A percentile compares a stretch with the other conserved stretches of the same genome.
Evolutionary conservation across 2,797 vertebrate species (phyloP).

Genomic region (Urophycis tenuis): DNA sequence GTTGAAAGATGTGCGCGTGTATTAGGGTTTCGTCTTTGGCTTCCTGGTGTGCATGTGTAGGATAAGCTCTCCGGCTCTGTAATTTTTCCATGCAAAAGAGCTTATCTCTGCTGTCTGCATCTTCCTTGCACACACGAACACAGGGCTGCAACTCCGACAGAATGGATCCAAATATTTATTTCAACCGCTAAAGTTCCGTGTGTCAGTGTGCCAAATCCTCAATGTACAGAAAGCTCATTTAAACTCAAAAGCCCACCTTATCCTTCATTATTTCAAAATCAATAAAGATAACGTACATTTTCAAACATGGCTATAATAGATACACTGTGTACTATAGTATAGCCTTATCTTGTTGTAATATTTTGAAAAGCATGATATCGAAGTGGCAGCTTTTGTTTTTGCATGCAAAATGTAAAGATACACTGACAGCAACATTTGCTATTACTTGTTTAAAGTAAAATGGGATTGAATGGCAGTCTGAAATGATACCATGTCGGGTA

Average conservation of each 20-base stretch:
- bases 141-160: slow-evolving; percentile 23
- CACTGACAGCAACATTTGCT: background rate
- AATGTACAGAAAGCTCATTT: background rate
- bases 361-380: background rate
- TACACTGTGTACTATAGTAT: background rate
- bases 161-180: slow-evolving; percentile 19
- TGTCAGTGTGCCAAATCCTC: background rate
- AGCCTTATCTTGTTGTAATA: background rate
- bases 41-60: slow-evolving; percentile 67
- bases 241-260: background rate
- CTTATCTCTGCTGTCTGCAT: slow-evolving; percentile 54
- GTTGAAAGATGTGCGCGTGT: background rate
- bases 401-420: background rate
- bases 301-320: background rate
- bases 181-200: background rate
- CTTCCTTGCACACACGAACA: slow-evolving; percentile 45
- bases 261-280: background rate
- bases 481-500: background rate
- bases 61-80: slow-evolving; percentile 59
- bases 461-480: background rate
- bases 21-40: slow-evolving; percentile 34
- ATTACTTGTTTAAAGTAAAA: too few species aligned
- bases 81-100: slow-evolving; percentile 46
- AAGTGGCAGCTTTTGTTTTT: background rate
- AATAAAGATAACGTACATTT: background rate